phyloP scores from a whole-genome alignment of 2,797 vertebrate species.

The Bradypodion ventrale region DNA sequence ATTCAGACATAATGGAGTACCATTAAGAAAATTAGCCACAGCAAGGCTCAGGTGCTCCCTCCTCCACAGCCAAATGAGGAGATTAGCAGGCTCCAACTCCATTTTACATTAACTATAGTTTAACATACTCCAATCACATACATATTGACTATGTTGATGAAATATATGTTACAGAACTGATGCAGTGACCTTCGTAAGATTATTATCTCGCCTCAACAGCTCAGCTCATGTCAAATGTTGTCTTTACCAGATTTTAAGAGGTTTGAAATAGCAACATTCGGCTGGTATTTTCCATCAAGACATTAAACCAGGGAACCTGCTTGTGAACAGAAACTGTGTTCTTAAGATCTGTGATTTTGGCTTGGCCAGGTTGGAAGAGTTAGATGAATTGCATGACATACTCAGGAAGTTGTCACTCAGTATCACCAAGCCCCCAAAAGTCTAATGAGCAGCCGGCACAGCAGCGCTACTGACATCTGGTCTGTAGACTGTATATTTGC shows the following conservation, averaged over 20 bases:
- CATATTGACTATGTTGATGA: too few species aligned
- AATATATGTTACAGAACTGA: slow-evolving; percentile 98
- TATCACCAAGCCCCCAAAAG: slow-evolving; percentile 98
- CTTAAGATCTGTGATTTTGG: slow-evolving; percentile 99
- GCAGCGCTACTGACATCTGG: slow-evolving; percentile 99
- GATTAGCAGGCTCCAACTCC: background rate
- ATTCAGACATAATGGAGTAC: background rate
- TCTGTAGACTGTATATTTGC: slow-evolving; percentile 98
- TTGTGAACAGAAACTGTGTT: slow-evolving; percentile 93
- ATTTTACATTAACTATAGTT: background rate
- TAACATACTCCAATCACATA: too few species aligned
- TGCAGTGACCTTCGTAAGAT: slow-evolving; percentile 99
- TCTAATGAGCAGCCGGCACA: slow-evolving; percentile 97
- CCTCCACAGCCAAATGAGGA: background rate
- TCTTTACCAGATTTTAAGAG: slow-evolving; percentile 98
- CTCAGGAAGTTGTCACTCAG: slow-evolving; percentile 99
- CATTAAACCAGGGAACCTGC: slow-evolving; percentile 91
- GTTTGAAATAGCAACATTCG: slow-evolving; percentile 91
- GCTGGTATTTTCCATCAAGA: slow-evolving; percentile 91
- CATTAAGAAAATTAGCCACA: background rate
- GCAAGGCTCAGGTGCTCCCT: background rate
- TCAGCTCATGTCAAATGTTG: slow-evolving; percentile 99
- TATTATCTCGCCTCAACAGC: slow-evolving; percentile 97
- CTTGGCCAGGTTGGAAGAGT: slow-evolving; percentile 95
- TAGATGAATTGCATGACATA: slow-evolving; percentile 98